phyloP scores from a whole-genome alignment of 2,797 vertebrate species.

The Danio kyathit region DNA sequence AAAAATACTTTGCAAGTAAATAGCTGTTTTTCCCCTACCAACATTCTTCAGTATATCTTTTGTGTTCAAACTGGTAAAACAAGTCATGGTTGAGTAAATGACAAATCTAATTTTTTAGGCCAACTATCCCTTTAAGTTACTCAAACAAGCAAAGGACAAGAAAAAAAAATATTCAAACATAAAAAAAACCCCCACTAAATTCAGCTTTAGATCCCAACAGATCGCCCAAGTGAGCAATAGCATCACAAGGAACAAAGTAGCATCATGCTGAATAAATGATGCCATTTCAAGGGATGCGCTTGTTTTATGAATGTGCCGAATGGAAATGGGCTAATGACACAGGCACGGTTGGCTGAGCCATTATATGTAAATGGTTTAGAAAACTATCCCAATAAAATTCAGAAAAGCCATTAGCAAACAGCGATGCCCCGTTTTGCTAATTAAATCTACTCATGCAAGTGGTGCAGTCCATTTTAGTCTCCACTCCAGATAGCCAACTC shows the following conservation, averaged over 20 bases:
- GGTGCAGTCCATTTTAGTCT: background rate
- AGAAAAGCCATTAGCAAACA: constrained; percentile 26
- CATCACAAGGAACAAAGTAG: constrained; percentile 1
- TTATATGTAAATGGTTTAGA: constrained; percentile 18
- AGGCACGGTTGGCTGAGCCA: background rate
- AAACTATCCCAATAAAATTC: constrained; percentile 15
- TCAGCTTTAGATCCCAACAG: constrained; percentile 2
- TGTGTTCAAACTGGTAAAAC: no score
- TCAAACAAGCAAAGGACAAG: constrained; percentile 5
- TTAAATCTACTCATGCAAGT: constrained; percentile 21
- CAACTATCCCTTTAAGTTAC: background rate
- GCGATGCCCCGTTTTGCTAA: constrained; percentile 24
- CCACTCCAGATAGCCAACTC: background rate
- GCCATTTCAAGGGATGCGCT: constrained; percentile 6
- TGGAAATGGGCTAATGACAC: constrained; percentile 26
- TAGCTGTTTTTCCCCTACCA: no score
- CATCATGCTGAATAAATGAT: constrained; percentile 7
- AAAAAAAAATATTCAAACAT: background rate
- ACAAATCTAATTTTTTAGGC: no score
- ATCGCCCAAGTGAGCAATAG: background rate
- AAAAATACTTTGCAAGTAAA: no score
- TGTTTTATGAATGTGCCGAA: background rate
- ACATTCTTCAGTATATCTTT: no score
- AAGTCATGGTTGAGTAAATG: no score
- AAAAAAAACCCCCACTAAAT: no score